Conservation (phyloP, 2,888 invertebrate genomes). For the Orchesellides sinensis region DNA sequence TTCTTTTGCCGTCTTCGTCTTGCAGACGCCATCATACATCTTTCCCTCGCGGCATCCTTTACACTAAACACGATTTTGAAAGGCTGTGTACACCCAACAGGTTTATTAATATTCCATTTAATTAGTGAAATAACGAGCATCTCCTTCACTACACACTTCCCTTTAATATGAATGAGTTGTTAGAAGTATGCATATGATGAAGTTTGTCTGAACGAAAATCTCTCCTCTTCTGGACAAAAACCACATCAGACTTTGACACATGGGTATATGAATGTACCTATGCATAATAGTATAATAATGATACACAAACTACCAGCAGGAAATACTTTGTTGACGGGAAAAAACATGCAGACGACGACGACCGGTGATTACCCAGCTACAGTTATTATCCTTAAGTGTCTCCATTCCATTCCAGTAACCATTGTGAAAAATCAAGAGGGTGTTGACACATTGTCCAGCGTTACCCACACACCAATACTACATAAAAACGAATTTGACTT, state of each 20-base stretch:
- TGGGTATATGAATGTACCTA: too few species aligned
- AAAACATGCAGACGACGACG: conserved; percentile 3
- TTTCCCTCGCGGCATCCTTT: conserved; percentile 38
- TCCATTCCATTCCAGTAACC: conserved; percentile 18
- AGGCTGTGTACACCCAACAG: conserved; percentile 35
- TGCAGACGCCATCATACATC: conserved; percentile 49
- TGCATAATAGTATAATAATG: too few species aligned
- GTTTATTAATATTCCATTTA: conserved; percentile 66
- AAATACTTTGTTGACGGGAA: conserved; percentile 51
- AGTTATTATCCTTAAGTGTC: conserved; percentile 45
- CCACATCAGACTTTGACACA: too few species aligned
- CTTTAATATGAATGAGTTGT: too few species aligned
- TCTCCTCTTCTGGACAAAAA: too few species aligned
- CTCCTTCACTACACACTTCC: background rate
- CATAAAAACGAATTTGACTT: too few species aligned
- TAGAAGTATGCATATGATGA: background rate
- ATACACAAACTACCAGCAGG: too few species aligned
- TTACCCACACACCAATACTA: too few species aligned
- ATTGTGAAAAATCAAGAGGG: background rate
- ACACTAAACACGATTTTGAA: background rate
- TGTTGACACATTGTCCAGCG: too few species aligned
- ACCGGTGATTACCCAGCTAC: background rate
- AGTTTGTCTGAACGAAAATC: background rate
- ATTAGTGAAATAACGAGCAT: conserved; percentile 22
- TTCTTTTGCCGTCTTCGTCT: too few species aligned